Base-by-base conservation (phyloP, 1,140 invertebrate genomes). In the Chironomus striatipennis region DNA sequence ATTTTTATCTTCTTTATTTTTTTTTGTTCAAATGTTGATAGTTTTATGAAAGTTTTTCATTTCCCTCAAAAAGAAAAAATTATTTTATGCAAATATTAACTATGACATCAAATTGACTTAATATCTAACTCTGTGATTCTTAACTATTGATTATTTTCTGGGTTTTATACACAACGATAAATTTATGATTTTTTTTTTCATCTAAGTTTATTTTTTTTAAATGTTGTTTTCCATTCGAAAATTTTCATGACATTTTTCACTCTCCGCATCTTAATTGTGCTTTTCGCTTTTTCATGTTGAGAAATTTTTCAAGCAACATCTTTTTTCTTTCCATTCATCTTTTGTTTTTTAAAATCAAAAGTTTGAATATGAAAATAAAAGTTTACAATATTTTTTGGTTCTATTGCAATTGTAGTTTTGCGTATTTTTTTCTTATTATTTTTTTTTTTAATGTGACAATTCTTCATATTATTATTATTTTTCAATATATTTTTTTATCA, bases 1-100 rank as follows among this genome's bases (percentile, higher is more conserved):
- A 74, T 76, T 75, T 47, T 76, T 57, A 72, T 75, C 74, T 80
- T 82, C 79, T 82, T 83, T 82, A 82, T 79, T 80, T 79, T 83
- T 79, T 79, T 76, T 34, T 34, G 24, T 34, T 34, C 24, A 34
- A 34, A n/a, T 57, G 65, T 70, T 70, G 65, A 70, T 70, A 17
- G 18, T 70, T 70, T 20, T 20, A 70, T 70, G 65, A 70, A 70
- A 70, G 65, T 70, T 70, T n/a, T 57, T 21, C 47, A 57, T 57
- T 57, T 57, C 12, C 47, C 47, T n/a, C 47, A 12, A 57, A 57
- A 34, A 34, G 4, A 57, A 57, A 15, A 57, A 57, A 57, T n/a
- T 5, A 5, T 57, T 57, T 47, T 47, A 47, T 47, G 43, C 24
- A 47, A 57, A 57, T 47, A 47, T 47, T 47, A 10, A n/a, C 47